Evolutionary conservation across 1,140 invertebrate species (phyloP).

Genomic region (Polypedilum vanderplanki): DNA sequence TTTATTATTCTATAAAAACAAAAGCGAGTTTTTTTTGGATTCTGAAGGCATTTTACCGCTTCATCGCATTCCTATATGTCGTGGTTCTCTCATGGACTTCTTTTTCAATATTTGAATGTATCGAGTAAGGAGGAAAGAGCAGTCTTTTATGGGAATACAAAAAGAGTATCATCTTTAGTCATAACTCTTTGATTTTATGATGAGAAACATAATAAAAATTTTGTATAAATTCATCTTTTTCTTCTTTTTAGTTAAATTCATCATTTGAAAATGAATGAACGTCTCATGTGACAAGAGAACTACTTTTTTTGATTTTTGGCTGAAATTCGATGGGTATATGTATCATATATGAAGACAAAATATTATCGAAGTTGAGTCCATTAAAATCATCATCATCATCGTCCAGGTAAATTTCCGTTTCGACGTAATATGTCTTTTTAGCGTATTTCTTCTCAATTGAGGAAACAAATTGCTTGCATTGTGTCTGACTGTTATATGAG

Average conservation of each 20-base stretch:
- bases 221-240: neutral
- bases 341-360: neutral
- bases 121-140: too few species aligned
- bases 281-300: conserved; percentile 14
- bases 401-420: conserved; percentile 5
- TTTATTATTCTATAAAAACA: conserved; percentile 20
- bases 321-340: neutral
- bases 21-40: neutral
- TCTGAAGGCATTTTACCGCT: conserved; percentile 8
- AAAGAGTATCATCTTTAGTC: conserved; percentile 18
- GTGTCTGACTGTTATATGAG: too few species aligned
- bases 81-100: neutral
- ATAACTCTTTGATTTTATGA: conserved; percentile 14
- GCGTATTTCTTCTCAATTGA: too few species aligned
- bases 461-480: too few species aligned
- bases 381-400: conserved; percentile 12
- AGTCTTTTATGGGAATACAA: neutral
- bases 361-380: neutral
- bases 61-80: conserved; percentile 10
- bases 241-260: neutral
- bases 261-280: too few species aligned
- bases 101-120: too few species aligned
- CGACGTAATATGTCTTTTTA: neutral
- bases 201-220: conserved; percentile 20
- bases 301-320: neutral